Evolutionary conservation across 2,797 vertebrate genomes (phyloP).

Genomic region (Vespertilio murinus): DNA sequence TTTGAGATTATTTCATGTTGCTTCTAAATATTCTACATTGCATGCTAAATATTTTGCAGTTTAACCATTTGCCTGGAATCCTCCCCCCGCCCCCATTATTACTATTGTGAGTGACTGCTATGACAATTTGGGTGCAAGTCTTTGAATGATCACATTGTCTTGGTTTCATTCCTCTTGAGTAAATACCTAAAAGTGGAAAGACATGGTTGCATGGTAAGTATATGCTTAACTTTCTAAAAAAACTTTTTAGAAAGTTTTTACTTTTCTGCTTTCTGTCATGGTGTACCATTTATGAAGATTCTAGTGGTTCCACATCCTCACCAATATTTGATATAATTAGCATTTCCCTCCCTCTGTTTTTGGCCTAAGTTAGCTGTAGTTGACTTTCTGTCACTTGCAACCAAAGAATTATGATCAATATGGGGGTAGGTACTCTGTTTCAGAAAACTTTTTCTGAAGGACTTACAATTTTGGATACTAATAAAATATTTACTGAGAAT

Average conservation of each 20-base stretch:
- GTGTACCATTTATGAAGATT: background rate
- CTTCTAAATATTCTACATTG: background rate
- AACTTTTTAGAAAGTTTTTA: too few relatives aligned
- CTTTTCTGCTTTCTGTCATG: background rate
- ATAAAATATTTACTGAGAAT: background rate
- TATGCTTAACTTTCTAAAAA: background rate
- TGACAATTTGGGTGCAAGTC: background rate
- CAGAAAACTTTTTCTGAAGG: conserved; percentile 10
- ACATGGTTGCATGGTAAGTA: background rate
- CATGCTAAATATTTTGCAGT: background rate
- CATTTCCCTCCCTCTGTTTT: background rate
- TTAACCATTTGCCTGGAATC: background rate
- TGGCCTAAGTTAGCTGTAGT: background rate
- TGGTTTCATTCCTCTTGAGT: background rate
- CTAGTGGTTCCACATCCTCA: background rate
- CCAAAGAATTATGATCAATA: background rate
- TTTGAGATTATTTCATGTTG: background rate
- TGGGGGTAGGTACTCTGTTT: background rate
- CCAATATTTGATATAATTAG: background rate
- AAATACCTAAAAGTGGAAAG: background rate
- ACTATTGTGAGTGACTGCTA: background rate
- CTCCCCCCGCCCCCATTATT: background rate
- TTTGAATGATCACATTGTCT: background rate
- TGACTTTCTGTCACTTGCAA: background rate
- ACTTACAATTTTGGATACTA: background rate